These are phyloP conservation scores for Myathropa florea DNA, from an alignment of 2,888 invertebrate species.

Conservation along the genomic window DNA sequence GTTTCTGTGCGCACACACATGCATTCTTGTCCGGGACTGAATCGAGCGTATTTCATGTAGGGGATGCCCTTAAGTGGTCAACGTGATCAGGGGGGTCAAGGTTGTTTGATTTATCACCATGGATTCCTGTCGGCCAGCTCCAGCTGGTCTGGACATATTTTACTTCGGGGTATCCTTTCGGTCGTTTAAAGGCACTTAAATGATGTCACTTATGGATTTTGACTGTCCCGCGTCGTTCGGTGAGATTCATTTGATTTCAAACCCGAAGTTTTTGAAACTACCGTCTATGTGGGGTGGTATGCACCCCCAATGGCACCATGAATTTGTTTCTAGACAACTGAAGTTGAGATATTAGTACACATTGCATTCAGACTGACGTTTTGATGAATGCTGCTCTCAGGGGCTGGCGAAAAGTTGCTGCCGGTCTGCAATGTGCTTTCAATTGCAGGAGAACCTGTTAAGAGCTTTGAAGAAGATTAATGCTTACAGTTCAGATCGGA, in stretches of 20 bases:
- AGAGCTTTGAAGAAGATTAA: neutral
- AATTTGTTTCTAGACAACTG: neutral
- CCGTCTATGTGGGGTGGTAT: too few relatives aligned
- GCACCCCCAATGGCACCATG: neutral
- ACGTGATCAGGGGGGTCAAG: neutral
- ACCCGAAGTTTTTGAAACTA: too few relatives aligned
- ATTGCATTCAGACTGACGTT: neutral
- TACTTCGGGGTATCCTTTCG: neutral
- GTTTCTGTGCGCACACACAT: neutral
- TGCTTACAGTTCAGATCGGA: neutral
- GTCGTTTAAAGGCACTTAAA: neutral
- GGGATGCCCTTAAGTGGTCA: neutral
- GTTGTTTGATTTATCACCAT: neutral
- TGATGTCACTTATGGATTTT: neutral
- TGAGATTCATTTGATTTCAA: neutral
- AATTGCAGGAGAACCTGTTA: neutral
- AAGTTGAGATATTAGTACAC: neutral
- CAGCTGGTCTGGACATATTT: neutral
- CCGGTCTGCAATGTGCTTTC: neutral
- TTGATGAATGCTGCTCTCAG: neutral
- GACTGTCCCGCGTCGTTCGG: neutral
- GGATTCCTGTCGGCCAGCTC: neutral
- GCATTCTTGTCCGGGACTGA: neutral
- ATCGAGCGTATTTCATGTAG: neutral
- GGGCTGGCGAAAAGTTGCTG: neutral